phyloP scores from a whole-genome alignment of 2,888 invertebrate genomes.

The Tiliacea citrago region DNA sequence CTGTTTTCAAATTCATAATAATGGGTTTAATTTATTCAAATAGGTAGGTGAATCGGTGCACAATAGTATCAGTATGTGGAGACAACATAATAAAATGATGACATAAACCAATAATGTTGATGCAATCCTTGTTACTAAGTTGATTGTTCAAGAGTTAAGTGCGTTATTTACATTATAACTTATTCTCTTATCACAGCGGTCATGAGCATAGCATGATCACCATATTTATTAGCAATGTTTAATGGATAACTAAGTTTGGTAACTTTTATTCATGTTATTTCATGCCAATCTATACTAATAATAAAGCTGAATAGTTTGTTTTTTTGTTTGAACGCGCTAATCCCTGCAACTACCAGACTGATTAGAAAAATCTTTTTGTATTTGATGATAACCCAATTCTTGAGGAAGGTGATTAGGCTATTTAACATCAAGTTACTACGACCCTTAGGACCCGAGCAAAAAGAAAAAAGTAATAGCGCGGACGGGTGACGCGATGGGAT shows the following conservation, averaged over 20 bases:
- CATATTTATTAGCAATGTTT: constrained; percentile 13
- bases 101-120: constrained; percentile 30
- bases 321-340: no score
- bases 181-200: constrained; percentile 23
- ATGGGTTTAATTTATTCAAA: neutral
- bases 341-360: no score
- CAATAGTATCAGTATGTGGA: neutral
- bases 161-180: neutral
- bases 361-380: no score
- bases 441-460: no score
- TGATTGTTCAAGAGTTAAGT: neutral
- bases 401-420: no score
- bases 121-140: constrained; percentile 22
- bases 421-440: no score
- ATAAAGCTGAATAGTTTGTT: no score
- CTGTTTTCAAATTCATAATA: neutral
- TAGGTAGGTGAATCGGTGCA: constrained; percentile 6
- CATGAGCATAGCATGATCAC: constrained; percentile 8
- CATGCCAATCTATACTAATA: neutral
- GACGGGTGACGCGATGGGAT: no score
- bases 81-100: constrained; percentile 19
- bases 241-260: constrained; percentile 6
- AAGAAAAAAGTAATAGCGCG: no score
- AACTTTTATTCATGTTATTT: constrained; percentile 14
- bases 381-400: no score